phyloP scores from a whole-genome alignment of 2,113 vertebrate species.

The Thunnus maccoyii region DNA sequence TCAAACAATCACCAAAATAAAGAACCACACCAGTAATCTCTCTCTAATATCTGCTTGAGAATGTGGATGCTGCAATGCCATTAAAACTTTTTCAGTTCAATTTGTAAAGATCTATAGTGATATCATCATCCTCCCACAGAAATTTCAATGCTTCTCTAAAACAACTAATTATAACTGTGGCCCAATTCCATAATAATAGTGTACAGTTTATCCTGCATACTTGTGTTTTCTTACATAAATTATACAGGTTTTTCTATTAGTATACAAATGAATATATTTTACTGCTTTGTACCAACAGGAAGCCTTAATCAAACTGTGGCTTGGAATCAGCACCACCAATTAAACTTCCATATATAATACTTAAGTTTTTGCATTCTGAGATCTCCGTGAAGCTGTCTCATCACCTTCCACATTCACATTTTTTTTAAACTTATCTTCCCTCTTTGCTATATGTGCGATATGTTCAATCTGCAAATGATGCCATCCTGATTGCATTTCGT shows the following conservation, averaged over 20 bases:
- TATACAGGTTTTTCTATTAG: background rate
- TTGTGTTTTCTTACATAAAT: background rate
- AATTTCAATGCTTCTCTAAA: background rate
- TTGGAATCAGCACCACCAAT: background rate
- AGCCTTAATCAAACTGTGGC: background rate
- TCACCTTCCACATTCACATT: background rate
- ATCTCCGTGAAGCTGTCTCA: too few species aligned
- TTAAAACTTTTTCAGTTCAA: background rate
- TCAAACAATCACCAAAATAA: background rate
- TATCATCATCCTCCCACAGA: background rate
- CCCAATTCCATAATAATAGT: slow-evolving; percentile 31
- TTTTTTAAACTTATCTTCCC: background rate
- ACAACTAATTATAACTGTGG: slow-evolving; percentile 5
- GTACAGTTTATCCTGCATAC: background rate
- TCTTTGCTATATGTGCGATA: background rate
- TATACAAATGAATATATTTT: background rate
- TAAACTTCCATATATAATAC: background rate
- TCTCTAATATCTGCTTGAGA: slow-evolving; percentile 1
- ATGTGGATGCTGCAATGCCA: background rate
- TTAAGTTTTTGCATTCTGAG: too few species aligned
- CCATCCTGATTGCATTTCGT: slow-evolving; percentile 2
- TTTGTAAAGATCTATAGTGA: background rate
- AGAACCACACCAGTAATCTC: background rate
- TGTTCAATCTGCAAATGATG: background rate
- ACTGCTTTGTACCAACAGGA: background rate